Percentiles rank a stretch among this genome's conserved stretches.
Evolutionary conservation across 2,888 invertebrate genomes (phyloP).

Genomic region (Syrphus vitripennis): DNA sequence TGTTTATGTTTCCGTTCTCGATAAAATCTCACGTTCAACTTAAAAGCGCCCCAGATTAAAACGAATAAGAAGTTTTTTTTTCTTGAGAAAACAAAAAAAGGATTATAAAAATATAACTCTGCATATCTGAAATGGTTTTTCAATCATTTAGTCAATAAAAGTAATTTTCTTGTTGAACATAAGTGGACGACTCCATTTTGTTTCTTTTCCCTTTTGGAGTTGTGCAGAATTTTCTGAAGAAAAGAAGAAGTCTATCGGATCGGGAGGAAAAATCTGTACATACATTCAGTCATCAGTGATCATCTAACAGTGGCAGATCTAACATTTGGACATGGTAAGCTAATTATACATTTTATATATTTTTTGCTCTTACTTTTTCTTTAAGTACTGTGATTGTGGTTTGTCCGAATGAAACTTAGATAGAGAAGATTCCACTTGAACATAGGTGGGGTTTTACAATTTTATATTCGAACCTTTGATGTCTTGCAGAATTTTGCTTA

Average conservation of each 20-base stretch:
- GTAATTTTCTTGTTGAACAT: constrained; percentile 46
- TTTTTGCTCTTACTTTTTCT: background rate
- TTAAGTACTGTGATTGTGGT: constrained; percentile 51
- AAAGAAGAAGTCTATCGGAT: constrained; percentile 39
- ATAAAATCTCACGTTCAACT: constrained; percentile 50
- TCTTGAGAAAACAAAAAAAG: background rate
- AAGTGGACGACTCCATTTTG: constrained; percentile 67
- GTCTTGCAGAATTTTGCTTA: constrained; percentile 4
- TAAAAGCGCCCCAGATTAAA: constrained; percentile 38
- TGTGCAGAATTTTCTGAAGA: constrained; percentile 66
- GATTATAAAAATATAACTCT: constrained; percentile 11
- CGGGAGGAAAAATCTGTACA: constrained; percentile 35
- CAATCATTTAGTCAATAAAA: constrained; percentile 23
- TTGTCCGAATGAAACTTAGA: background rate
- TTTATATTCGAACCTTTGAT: background rate
- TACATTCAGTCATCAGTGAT: constrained; percentile 33
- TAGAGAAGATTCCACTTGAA: background rate
- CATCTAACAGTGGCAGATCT: constrained; percentile 32
- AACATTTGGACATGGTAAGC: constrained; percentile 59
- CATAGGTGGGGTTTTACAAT: constrained; percentile 11
- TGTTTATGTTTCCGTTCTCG: constrained; percentile 62
- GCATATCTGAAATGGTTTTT: constrained; percentile 25
- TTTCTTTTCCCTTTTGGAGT: constrained; percentile 57
- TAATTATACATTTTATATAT: background rate
- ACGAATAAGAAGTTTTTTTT: constrained; percentile 1